Evolutionary conservation across 53 echinoderm and acorn worm species (phyloP), one percentile per base, ranked within the genome.

Genomic region (Temnopleurus reevesii): DNA sequence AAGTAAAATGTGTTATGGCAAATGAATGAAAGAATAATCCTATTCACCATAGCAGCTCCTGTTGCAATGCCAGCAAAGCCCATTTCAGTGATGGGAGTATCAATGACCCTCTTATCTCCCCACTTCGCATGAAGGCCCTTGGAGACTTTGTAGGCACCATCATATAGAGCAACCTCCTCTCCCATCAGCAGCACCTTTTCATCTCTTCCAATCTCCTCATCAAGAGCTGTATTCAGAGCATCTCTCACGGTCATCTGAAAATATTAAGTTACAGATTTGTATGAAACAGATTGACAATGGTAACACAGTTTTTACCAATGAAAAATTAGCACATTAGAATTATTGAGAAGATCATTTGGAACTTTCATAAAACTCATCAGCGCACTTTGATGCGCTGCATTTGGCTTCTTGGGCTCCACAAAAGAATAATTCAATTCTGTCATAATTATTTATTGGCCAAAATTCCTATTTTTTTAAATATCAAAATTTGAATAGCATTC

Each of bases 1-100:
- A n/a, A n/a, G n/a, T n/a, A n/a, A n/a, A n/a, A n/a, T n/a, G n/a
- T n/a, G n/a, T n/a, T n/a, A n/a, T n/a, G n/a, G n/a, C n/a, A n/a
- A n/a, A n/a, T n/a, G n/a, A n/a, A n/a, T n/a, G n/a, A n/a, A n/a
- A 55, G 17, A 19, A 19, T 55, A 34, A 15, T 38, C 19, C 33
- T 8, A 41, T 47, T 55, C 55, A 96, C 96, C 99, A 99, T 99
- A 12, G 99, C 96, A 43, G 99, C 93, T 29, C 99, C 99, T 12
- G 96, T 94, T 55, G 95, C 94, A 59, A 99, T 99, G 28, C 99
- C 99, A 21, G 96, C 96, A 61, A 99, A 99, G 8, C 99, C 99
- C 96, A 99, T 96, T 55, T 99, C 99, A 5, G 99, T 96, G 86
- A 99, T 99, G 21, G 99, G 99, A 47, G 99, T 96, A 71, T 99